Conservation (phyloP, 2,113 vertebrate genomes). For the Baryphthengus martii region DNA sequence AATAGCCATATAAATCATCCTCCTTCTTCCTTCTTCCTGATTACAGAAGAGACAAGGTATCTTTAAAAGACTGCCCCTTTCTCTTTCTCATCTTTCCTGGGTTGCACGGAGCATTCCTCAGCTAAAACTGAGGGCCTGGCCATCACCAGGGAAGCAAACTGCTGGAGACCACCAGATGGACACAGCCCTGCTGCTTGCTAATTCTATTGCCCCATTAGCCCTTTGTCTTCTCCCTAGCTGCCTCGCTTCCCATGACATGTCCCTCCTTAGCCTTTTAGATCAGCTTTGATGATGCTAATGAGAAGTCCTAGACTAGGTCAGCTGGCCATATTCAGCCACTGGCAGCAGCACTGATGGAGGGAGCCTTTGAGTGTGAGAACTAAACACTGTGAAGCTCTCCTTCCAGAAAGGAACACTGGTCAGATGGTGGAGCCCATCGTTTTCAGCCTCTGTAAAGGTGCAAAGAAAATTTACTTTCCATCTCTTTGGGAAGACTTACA, state of each 20-base stretch:
- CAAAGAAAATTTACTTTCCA: neutral
- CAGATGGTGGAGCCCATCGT: accelerated
- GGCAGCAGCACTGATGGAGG: neutral
- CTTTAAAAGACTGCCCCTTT: neutral
- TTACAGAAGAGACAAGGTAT: neutral
- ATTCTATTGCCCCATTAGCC: neutral
- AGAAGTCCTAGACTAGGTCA: neutral
- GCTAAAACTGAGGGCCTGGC: neutral
- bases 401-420: neutral
- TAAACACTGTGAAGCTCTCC: neutral
- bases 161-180: neutral
- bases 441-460: neutral
- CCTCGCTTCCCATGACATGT: neutral
- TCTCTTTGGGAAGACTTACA: neutral
- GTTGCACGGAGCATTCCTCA: neutral
- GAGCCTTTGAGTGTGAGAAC: neutral
- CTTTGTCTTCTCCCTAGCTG: neutral
- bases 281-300: neutral
- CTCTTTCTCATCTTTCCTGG: neutral
- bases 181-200: neutral
- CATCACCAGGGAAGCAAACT: neutral
- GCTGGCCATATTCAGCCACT: neutral
- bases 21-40: neutral
- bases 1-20: neutral
- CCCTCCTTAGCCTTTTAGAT: neutral